Evolutionary conservation across 30 jellyfish, hydroid and myxozoan genomes (phyloP), one percentile per base, ranked within the genome.

Genomic region (Pelagia noctiluca): DNA sequence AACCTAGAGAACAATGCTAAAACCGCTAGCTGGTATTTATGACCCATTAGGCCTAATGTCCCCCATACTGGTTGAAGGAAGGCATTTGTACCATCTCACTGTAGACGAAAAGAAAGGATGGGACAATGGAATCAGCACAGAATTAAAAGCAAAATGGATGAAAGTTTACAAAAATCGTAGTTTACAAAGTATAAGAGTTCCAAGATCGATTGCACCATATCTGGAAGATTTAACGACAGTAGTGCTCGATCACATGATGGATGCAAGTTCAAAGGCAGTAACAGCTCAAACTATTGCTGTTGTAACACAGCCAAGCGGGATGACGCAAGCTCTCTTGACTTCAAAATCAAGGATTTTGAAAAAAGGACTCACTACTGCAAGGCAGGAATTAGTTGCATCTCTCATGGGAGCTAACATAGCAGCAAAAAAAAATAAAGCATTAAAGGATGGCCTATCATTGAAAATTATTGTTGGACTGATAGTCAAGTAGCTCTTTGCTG

Each of bases 371-470:
- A 19, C 73, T 22, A 79, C 63, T 35, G 89, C 89, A 33, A 35
- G 89, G 33, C 82, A 61, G 46, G 89, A 79, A 37, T 42, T 79
- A 32, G 89, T 79, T 4, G 89, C 89, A 63, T 63, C 82, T 31
- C 82, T 10, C 18, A 79, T 79, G 89, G 89, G 82, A 5, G 89
- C 89, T 2, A 79, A 79, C 8, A 23, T 79, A 34, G 89, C 89
- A 79, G 71, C 63, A n/a, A 79, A 79, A 32, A 48, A 53, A 13
- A 79, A 79, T 35, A 79, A 63, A 5, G 89, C 82, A 22, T 32
- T 79, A 28, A 46, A 63, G 57, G 82, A 50, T 79, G 82, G 81
- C 89, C 89, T 28, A 63, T 79, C 3, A 38, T n/a, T 2, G 63
- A 37, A 47, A 62, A 79, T 63, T 24, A 54, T 36, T 62, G 82